phyloP scores from a whole-genome alignment of 1,140 invertebrate species.

The Latrodectus geometricus region DNA sequence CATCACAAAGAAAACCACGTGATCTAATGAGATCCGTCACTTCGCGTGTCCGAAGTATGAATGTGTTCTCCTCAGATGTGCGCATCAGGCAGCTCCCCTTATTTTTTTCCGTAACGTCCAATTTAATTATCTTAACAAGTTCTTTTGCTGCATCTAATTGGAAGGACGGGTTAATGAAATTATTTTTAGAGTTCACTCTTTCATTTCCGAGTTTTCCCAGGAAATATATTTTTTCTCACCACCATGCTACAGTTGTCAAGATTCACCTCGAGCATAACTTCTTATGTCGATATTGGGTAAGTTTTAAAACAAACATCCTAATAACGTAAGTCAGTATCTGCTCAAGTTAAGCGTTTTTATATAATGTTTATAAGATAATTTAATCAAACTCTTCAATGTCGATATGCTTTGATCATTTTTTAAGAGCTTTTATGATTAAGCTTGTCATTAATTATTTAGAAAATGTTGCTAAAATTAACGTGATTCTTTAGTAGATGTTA shows the following conservation, averaged over 20 bases:
- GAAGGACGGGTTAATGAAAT: slow-evolving; percentile 24
- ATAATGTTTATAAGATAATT: too few species aligned
- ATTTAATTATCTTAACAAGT: slow-evolving; percentile 37
- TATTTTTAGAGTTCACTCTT: neutral
- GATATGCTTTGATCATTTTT: too few species aligned
- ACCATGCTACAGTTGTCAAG: neutral
- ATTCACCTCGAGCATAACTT: neutral
- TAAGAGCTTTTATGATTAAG: too few species aligned
- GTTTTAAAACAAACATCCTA: neutral
- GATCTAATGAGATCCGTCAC: neutral
- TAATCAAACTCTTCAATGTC: too few species aligned
- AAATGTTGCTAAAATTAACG: too few species aligned
- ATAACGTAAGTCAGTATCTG: too few species aligned
- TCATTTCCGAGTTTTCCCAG: neutral
- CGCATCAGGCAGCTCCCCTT: neutral
- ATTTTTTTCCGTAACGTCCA: neutral
- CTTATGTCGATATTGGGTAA: neutral
- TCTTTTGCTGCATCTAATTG: neutral
- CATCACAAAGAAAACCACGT: neutral
- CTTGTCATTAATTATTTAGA: too few species aligned
- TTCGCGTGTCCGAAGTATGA: neutral
- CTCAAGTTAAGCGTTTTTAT: too few species aligned
- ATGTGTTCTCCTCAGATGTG: neutral
- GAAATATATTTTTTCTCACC: neutral
- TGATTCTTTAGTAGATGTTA: too few species aligned